These are phyloP conservation scores for Sturnira hondurensis DNA, from an alignment of 2,113 vertebrate genomes.

Conservation along the genomic window DNA sequence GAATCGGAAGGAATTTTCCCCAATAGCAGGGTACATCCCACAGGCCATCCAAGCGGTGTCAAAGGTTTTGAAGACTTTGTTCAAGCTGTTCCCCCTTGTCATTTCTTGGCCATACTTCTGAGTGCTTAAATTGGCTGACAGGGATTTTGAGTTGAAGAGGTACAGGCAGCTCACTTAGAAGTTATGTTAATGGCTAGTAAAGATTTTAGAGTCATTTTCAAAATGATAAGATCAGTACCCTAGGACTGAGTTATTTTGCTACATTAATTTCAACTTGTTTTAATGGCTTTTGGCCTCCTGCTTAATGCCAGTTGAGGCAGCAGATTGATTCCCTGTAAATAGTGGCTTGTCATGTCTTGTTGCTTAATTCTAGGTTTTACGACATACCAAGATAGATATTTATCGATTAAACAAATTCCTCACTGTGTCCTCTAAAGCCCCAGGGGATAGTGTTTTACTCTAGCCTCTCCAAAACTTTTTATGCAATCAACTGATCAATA, in stretches of 20 bases:
- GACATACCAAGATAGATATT: background rate
- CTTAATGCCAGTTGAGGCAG: background rate
- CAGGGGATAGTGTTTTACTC: background rate
- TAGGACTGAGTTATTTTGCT: background rate
- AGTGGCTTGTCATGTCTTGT: background rate
- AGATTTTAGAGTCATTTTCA: constrained; percentile 18
- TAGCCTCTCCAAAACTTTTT: background rate
- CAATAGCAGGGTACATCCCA: background rate
- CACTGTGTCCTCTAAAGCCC: background rate
- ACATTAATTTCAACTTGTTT: constrained; percentile 34
- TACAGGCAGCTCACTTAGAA: background rate
- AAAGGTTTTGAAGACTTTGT: constrained; percentile 29
- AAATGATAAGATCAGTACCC: background rate
- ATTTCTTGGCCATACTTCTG: constrained; percentile 29
- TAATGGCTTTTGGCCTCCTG: constrained; percentile 6
- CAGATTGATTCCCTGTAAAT: background rate
- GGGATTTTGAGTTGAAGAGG: background rate
- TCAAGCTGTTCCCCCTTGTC: background rate
- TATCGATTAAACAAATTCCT: background rate
- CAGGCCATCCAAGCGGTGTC: background rate
- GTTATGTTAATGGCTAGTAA: background rate
- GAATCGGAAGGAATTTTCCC: background rate
- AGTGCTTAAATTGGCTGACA: background rate
- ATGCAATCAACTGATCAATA: background rate
- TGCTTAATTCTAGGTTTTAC: constrained; percentile 41